Conservation (phyloP, 2,888 invertebrate genomes). For the Neoascia interrupta region DNA sequence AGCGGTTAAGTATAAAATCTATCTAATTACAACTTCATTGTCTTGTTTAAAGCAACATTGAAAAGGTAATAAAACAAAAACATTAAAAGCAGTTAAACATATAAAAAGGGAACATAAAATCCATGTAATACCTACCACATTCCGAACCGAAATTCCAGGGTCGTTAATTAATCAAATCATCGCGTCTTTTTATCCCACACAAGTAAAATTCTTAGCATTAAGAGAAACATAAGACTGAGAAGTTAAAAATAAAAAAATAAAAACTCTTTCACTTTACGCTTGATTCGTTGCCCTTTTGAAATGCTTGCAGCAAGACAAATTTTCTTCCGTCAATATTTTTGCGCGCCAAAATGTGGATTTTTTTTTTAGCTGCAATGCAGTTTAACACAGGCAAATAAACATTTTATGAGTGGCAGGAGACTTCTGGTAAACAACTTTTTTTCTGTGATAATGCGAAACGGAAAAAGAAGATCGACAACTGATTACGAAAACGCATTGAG, state of each 20-base stretch:
- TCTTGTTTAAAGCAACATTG: too few relatives aligned
- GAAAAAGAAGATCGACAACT: slow-evolving; percentile 1
- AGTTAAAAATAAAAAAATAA: background rate
- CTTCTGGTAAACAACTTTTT: slow-evolving; percentile 4
- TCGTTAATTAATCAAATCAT: background rate
- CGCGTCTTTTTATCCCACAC: background rate
- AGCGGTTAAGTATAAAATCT: too few relatives aligned
- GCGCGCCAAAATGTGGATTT: background rate
- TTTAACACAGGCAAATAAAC: background rate
- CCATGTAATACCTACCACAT: too few relatives aligned
- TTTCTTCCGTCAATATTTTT: slow-evolving; percentile 1
- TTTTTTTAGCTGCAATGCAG: background rate
- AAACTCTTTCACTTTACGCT: background rate
- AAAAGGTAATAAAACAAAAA: too few relatives aligned
- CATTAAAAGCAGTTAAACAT: too few relatives aligned
- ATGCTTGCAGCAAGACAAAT: slow-evolving; percentile 6
- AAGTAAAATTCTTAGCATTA: background rate
- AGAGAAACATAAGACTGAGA: background rate
- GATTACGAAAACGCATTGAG: background rate
- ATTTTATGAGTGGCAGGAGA: slow-evolving; percentile 1
- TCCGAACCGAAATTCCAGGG: background rate
- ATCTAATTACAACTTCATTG: too few relatives aligned
- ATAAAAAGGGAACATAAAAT: too few relatives aligned
- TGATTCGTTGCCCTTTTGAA: background rate
- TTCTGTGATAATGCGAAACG: slow-evolving; percentile 3